These are phyloP conservation scores for Tachyglossus aculeatus DNA, from an alignment of 2,797 vertebrate genomes.

Conservation along the genomic window DNA sequence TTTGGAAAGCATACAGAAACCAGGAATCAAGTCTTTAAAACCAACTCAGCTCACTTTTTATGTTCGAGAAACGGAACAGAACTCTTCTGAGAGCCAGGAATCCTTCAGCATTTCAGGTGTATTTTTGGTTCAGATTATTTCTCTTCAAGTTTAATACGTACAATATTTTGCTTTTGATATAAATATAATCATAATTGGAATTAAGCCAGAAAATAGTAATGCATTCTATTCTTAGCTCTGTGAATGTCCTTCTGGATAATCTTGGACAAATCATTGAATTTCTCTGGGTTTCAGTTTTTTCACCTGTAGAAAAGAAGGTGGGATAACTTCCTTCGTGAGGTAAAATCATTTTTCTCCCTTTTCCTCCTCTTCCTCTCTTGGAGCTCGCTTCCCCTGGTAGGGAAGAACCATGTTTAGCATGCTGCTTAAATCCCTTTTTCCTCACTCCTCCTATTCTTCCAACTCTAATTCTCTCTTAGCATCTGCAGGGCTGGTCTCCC, in stretches of 20 bases:
- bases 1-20: constrained; percentile 91
- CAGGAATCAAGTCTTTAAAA: constrained; percentile 78
- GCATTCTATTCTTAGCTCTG: neutral
- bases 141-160: neutral
- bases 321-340: no score
- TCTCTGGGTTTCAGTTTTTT: neutral
- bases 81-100: constrained; percentile 67
- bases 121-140: neutral
- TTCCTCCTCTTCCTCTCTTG: no score
- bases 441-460: no score
- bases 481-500: no score
- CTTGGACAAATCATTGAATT: constrained; percentile 4
- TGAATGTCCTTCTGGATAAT: neutral
- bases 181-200: neutral
- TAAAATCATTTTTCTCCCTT: no score
- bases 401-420: no score
- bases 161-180: neutral
- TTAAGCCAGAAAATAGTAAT: neutral
- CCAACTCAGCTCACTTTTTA: constrained; percentile 92
- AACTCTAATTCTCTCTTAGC: no score
- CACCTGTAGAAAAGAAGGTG: neutral
- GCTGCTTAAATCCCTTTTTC: no score
- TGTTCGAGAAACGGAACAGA: constrained; percentile 84
- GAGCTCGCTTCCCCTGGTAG: neutral
- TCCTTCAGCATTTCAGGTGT: constrained; percentile 76